A percentile compares a stretch with the other conserved stretches of the same genome.
Conservation (phyloP, 2,888 invertebrate species). For the Pristionchus maxplancki region DNA sequence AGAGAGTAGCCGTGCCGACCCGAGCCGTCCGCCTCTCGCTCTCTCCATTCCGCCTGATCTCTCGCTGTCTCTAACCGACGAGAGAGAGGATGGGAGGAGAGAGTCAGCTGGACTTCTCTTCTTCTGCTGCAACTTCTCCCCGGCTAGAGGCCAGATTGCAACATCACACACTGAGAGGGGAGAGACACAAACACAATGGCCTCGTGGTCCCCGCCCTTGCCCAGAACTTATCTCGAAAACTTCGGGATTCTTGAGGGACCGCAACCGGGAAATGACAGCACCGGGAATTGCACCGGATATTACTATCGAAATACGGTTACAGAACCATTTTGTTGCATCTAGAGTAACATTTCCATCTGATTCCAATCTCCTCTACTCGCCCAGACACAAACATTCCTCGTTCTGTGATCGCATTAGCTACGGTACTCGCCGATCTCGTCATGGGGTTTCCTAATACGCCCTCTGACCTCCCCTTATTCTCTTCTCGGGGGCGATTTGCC, state of each 20-base stretch:
- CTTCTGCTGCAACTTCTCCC: not conserved
- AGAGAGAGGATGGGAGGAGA: not conserved
- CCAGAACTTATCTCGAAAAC: not conserved
- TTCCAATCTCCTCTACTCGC: too few species aligned
- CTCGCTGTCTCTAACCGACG: not conserved
- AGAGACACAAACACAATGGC: slow-evolving; percentile 22
- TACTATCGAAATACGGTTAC: too few species aligned
- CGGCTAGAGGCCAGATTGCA: slow-evolving; percentile 37
- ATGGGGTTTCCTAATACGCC: not conserved
- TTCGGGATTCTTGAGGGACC: not conserved
- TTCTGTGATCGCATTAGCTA: not conserved
- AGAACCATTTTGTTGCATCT: too few species aligned
- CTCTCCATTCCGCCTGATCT: not conserved
- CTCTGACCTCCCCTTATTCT: not conserved
- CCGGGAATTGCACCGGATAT: too few species aligned
- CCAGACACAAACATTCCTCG: not conserved
- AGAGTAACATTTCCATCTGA: too few species aligned
- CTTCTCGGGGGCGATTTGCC: not conserved
- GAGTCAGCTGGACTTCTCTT: not conserved
- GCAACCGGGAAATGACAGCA: not conserved
- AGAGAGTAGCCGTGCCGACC: slow-evolving; percentile 24
- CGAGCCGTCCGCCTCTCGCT: not conserved
- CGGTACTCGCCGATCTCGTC: not conserved
- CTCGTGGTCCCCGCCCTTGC: not conserved
- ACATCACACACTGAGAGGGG: slow-evolving; percentile 31